These are phyloP conservation scores for Mesocricetus auratus DNA, from an alignment of 2,113 vertebrate species.

Conservation along the genomic window DNA sequence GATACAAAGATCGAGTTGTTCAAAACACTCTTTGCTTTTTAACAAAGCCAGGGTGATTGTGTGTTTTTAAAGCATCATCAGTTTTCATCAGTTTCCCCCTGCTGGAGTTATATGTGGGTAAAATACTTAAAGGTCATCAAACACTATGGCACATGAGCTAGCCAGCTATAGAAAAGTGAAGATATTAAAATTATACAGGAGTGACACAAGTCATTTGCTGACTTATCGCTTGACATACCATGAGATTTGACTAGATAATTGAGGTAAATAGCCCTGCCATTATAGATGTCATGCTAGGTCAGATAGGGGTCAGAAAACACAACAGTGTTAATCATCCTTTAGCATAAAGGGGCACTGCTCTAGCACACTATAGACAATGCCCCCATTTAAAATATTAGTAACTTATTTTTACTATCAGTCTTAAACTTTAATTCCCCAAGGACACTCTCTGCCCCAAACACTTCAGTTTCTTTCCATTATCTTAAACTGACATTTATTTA, in stretches of 20 bases:
- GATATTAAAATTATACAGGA: slow-evolving; percentile 77
- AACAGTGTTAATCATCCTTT: slow-evolving; percentile 19
- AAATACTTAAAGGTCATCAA: slow-evolving; percentile 84
- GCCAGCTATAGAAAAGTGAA: slow-evolving; percentile 64
- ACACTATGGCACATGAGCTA: slow-evolving; percentile 53
- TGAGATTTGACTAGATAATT: slow-evolving; percentile 70
- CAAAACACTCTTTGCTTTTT: slow-evolving; percentile 83
- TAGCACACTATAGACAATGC: background rate
- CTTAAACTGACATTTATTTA: background rate
- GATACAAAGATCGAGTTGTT: slow-evolving; percentile 78
- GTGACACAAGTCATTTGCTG: slow-evolving; percentile 72
- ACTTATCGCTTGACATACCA: slow-evolving; percentile 71
- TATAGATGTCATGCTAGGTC: slow-evolving; percentile 50
- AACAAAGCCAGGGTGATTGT: slow-evolving; percentile 84
- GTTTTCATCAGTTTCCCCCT: slow-evolving; percentile 83
- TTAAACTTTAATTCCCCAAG: background rate
- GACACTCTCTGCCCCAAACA: background rate
- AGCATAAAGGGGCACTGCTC: background rate
- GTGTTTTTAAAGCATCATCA: slow-evolving; percentile 85
- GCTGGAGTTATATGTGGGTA: slow-evolving; percentile 74
- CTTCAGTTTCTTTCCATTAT: background rate
- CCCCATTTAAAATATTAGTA: background rate
- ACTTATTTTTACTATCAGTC: background rate
- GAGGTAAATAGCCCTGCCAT: slow-evolving; percentile 62
- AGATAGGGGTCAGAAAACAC: slow-evolving; percentile 38